These are phyloP conservation scores for Synergus gifuensis DNA, from an alignment of 2,888 invertebrate genomes.

Conservation along the genomic window DNA sequence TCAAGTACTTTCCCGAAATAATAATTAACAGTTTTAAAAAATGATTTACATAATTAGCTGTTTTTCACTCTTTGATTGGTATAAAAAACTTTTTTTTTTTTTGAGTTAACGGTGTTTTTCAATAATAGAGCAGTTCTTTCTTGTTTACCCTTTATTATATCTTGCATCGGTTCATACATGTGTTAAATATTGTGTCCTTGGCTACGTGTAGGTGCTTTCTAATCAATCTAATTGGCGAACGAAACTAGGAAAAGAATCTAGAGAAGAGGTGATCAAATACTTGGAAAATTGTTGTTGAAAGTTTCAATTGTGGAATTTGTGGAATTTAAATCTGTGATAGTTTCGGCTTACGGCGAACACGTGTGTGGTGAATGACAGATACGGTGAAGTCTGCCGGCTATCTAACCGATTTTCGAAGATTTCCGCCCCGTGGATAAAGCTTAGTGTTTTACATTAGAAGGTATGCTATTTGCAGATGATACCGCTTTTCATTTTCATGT, in stretches of 20 bases:
- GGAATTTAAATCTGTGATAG: not conserved
- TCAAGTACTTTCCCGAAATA: too few species aligned
- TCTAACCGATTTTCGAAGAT: not conserved
- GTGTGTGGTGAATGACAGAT: conserved; percentile 22
- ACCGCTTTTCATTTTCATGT: not conserved
- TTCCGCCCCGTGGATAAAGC: conserved; percentile 1
- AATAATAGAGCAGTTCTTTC: not conserved
- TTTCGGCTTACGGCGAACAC: not conserved
- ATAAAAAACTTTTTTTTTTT: too few species aligned
- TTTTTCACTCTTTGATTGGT: too few species aligned
- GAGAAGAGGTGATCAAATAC: not conserved
- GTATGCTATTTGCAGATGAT: not conserved
- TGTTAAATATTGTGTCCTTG: not conserved
- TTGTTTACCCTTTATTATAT: not conserved
- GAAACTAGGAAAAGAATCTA: not conserved
- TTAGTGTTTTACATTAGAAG: not conserved
- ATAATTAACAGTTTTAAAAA: too few species aligned
- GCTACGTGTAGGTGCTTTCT: not conserved
- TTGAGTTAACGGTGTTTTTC: too few species aligned
- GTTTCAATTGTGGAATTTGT: not conserved
- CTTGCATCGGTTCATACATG: not conserved
- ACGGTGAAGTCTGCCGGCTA: not conserved
- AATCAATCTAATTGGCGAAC: not conserved
- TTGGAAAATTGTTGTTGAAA: not conserved
- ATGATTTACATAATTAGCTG: too few species aligned